Percentiles rank a stretch among this genome's conserved stretches.
Evolutionary conservation across 1,140 invertebrate genomes (phyloP).

Genomic region (Drosophila novamexicana): DNA sequence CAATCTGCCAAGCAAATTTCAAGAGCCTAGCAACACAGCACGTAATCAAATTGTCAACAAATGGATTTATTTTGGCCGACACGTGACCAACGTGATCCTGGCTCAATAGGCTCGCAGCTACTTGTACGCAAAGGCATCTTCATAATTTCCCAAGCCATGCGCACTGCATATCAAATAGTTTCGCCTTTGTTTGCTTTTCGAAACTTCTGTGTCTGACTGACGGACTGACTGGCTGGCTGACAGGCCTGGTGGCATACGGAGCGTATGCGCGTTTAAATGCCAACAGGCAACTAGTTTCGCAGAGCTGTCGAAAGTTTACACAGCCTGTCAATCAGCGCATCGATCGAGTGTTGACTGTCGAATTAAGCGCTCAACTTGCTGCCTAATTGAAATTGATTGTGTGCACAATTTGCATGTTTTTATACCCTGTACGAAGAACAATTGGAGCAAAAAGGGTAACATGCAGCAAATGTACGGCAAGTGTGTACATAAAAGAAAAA

Average conservation of each 20-base stretch:
- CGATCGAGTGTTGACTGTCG: constrained; percentile 32
- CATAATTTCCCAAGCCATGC: constrained; percentile 51
- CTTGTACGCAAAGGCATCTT: constrained; percentile 36
- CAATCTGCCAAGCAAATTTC: constrained; percentile 28
- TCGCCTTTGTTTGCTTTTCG: constrained; percentile 25
- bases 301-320: constrained; percentile 44
- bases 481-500: no score
- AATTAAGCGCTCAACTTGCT: constrained; percentile 38
- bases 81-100: constrained; percentile 59
- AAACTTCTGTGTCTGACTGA: constrained; percentile 19
- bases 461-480: no score
- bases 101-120: constrained; percentile 30
- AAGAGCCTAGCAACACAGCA: constrained; percentile 33
- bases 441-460: no score
- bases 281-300: constrained; percentile 5
- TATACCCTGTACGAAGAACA: background rate
- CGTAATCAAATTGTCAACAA: constrained; percentile 79
- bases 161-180: constrained; percentile 65
- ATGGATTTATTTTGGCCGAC: constrained; percentile 54
- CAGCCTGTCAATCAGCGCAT: constrained; percentile 36
- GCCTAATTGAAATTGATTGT: constrained; percentile 50
- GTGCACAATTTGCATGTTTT: constrained; percentile 15
- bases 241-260: constrained; percentile 6
- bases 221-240: background rate
- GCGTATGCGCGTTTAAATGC: constrained; percentile 50